Percentiles rank a stretch among this genome's conserved stretches.
Conservation (phyloP, 2,797 vertebrate species). For the Onychomys leucogaster region DNA sequence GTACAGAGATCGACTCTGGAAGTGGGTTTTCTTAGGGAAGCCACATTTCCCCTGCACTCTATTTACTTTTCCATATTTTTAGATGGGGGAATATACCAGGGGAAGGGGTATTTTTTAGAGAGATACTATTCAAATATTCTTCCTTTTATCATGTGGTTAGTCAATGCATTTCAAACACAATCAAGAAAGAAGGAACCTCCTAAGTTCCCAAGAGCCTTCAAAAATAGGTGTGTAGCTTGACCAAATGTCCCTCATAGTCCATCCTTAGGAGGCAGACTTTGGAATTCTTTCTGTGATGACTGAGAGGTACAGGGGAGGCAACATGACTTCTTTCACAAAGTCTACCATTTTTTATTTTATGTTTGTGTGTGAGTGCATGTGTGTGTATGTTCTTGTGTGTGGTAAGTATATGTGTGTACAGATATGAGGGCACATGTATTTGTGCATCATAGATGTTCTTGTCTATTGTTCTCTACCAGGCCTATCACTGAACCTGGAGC, state of each 20-base stretch:
- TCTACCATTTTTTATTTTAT: not conserved
- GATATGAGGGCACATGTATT: not conserved
- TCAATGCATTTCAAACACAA: not conserved
- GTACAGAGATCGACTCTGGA: slow-evolving; percentile 28
- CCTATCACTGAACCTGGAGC: not conserved
- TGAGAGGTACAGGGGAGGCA: not conserved
- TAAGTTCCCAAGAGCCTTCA: not conserved
- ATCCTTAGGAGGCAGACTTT: not conserved
- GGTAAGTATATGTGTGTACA: not conserved
- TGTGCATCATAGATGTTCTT: not conserved
- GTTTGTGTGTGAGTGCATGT: not conserved
- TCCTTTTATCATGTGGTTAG: not conserved
- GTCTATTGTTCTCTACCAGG: not conserved
- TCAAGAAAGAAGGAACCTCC: not conserved
- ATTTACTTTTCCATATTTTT: slow-evolving; percentile 42
- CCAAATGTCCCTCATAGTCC: not conserved
- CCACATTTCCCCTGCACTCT: not conserved
- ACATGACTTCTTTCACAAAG: not conserved
- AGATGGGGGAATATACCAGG: not conserved
- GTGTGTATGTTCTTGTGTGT: not conserved
- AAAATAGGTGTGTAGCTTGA: not conserved
- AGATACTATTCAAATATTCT: not conserved
- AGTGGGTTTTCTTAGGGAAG: slow-evolving; percentile 8
- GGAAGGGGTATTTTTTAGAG: not conserved
- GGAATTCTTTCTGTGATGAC: not conserved